Conservation (phyloP, 2,113 vertebrate species). For the Oryzias javanicus region DNA sequence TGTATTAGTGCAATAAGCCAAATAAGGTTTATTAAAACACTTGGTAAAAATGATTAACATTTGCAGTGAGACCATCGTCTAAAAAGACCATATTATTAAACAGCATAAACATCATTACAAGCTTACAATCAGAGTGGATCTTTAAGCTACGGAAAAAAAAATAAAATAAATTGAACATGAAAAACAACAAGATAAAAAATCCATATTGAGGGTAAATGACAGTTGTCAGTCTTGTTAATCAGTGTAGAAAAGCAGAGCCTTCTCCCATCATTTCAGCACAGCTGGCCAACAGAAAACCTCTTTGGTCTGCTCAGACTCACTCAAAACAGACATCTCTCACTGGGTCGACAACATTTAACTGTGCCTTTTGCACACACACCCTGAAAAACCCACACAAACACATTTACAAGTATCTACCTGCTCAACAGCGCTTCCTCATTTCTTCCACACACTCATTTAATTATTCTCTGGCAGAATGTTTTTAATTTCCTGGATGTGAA, state of each 20-base stretch:
- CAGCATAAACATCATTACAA: too few species aligned
- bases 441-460: constrained; percentile 17
- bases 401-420: constrained; percentile 22
- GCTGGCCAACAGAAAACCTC: constrained; percentile 36
- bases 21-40: too few species aligned
- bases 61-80: too few species aligned
- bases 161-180: too few species aligned
- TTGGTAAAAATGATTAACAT: too few species aligned
- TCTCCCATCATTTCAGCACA: constrained; percentile 49
- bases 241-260: constrained; percentile 21
- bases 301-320: constrained; percentile 20
- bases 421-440: constrained; percentile 20
- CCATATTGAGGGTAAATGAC: constrained; percentile 47
- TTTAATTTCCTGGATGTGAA: constrained; percentile 56
- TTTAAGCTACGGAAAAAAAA: too few species aligned
- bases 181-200: constrained; percentile 15
- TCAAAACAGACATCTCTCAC: constrained; percentile 23
- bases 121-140: too few species aligned
- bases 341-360: constrained; percentile 6
- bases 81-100: too few species aligned
- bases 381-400: constrained; percentile 3
- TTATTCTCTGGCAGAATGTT: constrained; percentile 35
- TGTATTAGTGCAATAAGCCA: too few species aligned
- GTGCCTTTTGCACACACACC: background rate
- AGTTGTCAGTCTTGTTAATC: constrained; percentile 29